Evolutionary conservation across 2,113 vertebrate species (phyloP).

Genomic region (Saguinus imperator): DNA sequence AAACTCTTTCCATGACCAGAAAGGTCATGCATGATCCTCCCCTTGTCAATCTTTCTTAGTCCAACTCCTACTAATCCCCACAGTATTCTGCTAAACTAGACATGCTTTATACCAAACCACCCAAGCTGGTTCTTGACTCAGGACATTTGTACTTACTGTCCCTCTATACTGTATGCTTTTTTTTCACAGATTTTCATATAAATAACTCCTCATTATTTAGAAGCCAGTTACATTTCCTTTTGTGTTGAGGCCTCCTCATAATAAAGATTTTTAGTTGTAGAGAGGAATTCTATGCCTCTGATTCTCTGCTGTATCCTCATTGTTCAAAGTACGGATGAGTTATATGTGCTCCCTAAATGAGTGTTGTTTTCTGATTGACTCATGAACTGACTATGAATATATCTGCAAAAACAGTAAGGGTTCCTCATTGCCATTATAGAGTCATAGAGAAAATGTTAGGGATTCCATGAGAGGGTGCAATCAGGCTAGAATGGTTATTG

Average conservation of each 20-base stretch:
- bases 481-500: no score
- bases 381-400: background rate
- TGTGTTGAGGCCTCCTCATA: background rate
- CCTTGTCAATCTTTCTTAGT: background rate
- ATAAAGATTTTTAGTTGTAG: background rate
- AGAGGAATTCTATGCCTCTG: background rate
- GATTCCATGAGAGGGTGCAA: background rate
- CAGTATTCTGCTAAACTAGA: accelerated
- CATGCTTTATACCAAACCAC: background rate
- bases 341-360: background rate
- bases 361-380: background rate
- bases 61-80: no score
- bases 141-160: background rate
- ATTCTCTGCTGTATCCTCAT: background rate
- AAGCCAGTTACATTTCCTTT: background rate
- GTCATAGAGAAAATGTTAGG: background rate
- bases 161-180: background rate
- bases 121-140: background rate
- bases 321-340: background rate
- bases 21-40: accelerated
- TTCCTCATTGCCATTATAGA: background rate
- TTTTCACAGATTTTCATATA: background rate
- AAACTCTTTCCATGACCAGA: background rate
- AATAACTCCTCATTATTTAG: background rate
- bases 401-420: background rate